Conservation (phyloP, 2,113 vertebrate species). For the Pelobates fuscus region DNA sequence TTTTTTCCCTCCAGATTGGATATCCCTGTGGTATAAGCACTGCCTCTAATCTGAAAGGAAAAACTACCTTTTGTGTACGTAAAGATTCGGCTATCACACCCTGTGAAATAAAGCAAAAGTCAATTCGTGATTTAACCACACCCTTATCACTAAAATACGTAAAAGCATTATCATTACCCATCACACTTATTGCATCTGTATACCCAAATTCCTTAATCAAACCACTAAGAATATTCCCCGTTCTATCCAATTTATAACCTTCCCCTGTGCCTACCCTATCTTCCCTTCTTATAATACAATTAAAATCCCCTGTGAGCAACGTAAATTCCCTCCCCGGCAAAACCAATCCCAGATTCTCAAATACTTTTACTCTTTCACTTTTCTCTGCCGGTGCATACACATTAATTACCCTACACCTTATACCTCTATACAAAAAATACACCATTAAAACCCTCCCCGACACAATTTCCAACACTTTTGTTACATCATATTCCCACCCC, state of each 20-base stretch:
- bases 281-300: not conserved
- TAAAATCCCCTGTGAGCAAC: not conserved
- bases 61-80: too few species aligned
- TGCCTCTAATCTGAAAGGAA: too few species aligned
- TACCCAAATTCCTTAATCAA: not conserved
- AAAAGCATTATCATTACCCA: not conserved
- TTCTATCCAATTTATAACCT: not conserved
- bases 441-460: too few species aligned
- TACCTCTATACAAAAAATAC: not conserved
- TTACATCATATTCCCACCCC: too few species aligned
- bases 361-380: not conserved
- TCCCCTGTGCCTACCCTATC: not conserved
- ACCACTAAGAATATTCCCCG: not conserved
- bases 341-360: not conserved
- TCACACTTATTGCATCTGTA: not conserved
- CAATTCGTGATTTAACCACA: not conserved
- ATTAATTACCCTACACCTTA: not conserved
- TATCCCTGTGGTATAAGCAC: too few species aligned
- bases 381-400: not conserved
- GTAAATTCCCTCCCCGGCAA: not conserved
- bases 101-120: too few species aligned
- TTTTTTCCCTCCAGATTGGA: too few species aligned
- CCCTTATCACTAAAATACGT: not conserved
- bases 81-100: too few species aligned
- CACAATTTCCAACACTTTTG: too few species aligned